phyloP scores from a whole-genome alignment of 2,797 vertebrate species.

The Heliangelus exortis region DNA sequence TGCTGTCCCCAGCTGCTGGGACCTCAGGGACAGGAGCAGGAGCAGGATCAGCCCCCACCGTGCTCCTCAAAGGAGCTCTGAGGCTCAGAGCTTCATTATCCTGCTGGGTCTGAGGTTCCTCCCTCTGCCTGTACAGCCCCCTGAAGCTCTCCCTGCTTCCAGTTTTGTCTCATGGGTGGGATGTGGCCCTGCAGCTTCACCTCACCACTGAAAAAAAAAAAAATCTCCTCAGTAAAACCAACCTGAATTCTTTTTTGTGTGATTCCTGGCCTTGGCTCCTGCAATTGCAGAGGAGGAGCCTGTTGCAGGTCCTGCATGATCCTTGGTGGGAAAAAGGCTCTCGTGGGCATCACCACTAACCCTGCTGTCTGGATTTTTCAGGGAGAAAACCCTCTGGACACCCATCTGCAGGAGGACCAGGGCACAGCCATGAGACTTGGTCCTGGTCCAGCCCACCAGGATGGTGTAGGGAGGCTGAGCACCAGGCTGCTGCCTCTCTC shows the following conservation, averaged over 20 bases:
- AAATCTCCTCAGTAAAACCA: not conserved
- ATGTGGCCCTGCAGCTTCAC: not conserved
- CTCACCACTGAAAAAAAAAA: not conserved
- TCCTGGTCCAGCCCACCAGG: not conserved
- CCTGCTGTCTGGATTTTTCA: slow-evolving; percentile 16
- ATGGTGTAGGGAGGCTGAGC: slow-evolving; percentile 70
- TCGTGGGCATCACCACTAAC: not conserved
- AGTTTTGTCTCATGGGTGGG: not conserved
- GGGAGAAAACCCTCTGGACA: slow-evolving; percentile 28
- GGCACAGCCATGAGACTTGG: slow-evolving; percentile 61
- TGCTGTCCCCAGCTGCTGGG: not conserved
- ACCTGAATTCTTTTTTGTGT: not conserved
- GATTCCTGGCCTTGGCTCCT: not conserved
- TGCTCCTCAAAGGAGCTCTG: not conserved
- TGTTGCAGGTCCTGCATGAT: not conserved
- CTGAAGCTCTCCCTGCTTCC: not conserved
- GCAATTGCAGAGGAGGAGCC: not conserved
- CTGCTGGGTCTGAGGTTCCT: not conserved
- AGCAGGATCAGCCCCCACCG: not conserved
- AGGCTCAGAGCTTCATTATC: not conserved
- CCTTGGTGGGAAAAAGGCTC: not conserved
- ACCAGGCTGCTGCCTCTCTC: slow-evolving; percentile 73
- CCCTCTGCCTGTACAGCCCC: not conserved
- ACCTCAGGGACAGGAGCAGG: too few species aligned
- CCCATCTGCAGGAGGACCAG: not conserved